Evolutionary conservation across 23 tunicate genomes (phyloP), one percentile per base, ranked within the genome.

Genomic region (Trididemnum clinides): DNA sequence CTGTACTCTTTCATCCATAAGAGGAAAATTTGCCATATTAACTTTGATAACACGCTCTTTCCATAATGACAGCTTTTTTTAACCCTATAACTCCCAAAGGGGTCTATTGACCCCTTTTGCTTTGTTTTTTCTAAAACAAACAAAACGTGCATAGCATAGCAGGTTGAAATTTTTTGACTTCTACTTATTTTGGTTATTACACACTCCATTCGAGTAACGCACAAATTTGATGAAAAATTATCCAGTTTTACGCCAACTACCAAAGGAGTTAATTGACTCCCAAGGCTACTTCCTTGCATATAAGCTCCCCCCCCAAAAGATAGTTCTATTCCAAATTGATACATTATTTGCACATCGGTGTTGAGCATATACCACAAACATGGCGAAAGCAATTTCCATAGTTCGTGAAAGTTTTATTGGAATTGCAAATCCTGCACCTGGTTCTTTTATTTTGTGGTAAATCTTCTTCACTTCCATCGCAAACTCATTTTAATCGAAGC

Each of bases 211-310:
- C 25, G 80, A 37, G 57, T 73, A 73, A 21, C 54, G 27, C 28
- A 73, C 37, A 73, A 73, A 73, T 73, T 73, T 12, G 54, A 73
- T 73, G 57, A 38, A 73, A 39, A 73, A 73, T 73, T 73, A 38
- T 37, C 80, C 80, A 73, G 80, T 39, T 73, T 73, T 73, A 73
- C 80, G 54, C 31, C 25, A 73, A 73, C 80, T 37, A 69, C 80
- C 80, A 73, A 36, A 73, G 80, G 57, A 57, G 80, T 73, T 28
- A 73, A 37, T 73, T 73, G 80, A 73, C 80, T 5, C 80, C 80
- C 80, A 73, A 54, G 57, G 80, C 57, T 73, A 36, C 80, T 73
- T 36, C 54, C 80, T 73, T 73, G 57, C 57, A 73, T 36, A 73
- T 36, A 73, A n/a, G n/a, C n/a, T n/a, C n/a, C n/a, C 6, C 22